Evolutionary conservation across 2,797 vertebrate genomes (phyloP).

Genomic region (Pelodytes ibericus): DNA sequence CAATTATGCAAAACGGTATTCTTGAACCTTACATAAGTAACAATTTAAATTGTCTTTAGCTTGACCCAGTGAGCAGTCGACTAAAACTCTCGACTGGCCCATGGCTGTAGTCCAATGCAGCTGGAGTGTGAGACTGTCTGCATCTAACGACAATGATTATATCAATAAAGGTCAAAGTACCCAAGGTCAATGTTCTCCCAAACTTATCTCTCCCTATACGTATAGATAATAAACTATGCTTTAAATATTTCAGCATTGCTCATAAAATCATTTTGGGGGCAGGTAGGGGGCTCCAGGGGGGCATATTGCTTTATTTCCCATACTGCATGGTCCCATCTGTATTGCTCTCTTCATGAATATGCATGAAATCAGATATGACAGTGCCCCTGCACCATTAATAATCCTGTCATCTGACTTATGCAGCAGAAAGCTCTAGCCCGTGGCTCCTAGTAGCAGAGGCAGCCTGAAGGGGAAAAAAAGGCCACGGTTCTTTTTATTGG

Average conservation of each 20-base stretch:
- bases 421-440: slow-evolving; percentile 78
- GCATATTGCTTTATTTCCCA: slow-evolving; percentile 48
- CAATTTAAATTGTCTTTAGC: too few relatives aligned
- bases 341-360: slow-evolving; percentile 88
- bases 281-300: slow-evolving; percentile 46
- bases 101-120: too few relatives aligned
- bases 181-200: slow-evolving; percentile 25
- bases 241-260: slow-evolving; percentile 64
- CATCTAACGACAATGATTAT: too few relatives aligned
- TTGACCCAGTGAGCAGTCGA: too few relatives aligned
- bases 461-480: slow-evolving; percentile 69
- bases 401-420: slow-evolving; percentile 92
- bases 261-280: slow-evolving; percentile 69
- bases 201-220: slow-evolving; percentile 9
- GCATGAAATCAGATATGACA: slow-evolving; percentile 89
- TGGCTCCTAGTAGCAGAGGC: slow-evolving; percentile 70
- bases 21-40: too few relatives aligned
- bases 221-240: slow-evolving; percentile 12
- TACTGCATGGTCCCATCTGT: slow-evolving; percentile 84
- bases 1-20: too few relatives aligned
- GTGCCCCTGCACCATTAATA: slow-evolving; percentile 89
- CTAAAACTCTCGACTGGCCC: too few relatives aligned
- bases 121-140: too few relatives aligned
- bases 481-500: slow-evolving; percentile 67
- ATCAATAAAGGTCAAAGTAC: neutral